Base-by-base conservation (phyloP, 2,888 invertebrate species). In the Spisula subtruncata region DNA sequence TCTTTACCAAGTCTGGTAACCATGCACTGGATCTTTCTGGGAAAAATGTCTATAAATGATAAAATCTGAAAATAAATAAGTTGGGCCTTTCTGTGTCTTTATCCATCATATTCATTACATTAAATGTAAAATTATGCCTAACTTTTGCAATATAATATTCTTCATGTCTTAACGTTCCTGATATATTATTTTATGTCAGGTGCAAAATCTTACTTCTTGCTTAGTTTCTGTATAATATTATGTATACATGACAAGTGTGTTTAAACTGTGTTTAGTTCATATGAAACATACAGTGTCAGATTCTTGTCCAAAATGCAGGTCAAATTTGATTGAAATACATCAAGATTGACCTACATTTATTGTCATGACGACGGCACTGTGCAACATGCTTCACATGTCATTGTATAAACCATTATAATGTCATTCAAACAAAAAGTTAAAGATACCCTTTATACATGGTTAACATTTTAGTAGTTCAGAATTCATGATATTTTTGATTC, bases 401-500 rank as follows among this genome's bases (percentile, higher is more conserved):
- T 75, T 75, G 75, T 75, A 75, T 35, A 75, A 75, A 75, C 16
- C 75, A 75, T 75, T 20, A 75, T 75, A 25, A 35, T 25, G 18
- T 35, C 75, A 75, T 75, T 75, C 14, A 75, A 75, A 25, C 60
- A 66, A 2, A 25, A 66, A 66, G n/a, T 66, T 25, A 66, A 66
- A 66, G 25, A 66, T 25, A 66, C 60, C n/a, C 25, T 66, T 25
- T 5, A 25, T 66, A 66, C 60, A 66, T 66, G 60, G 60, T 83
- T 14, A 83, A 25, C 83, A 83, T 46, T 20, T 54, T 14, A 71
- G 71, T 71, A 83, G 60, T 60, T 87, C 85, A 88, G 86, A 90
- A 86, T 80, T 86, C 51, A 83, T 83, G 86, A 82, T 88, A 86
- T 89, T 87, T 90, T 88, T 86, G 87, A 86, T 86, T 66, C 83